Conservation (phyloP, 2,888 invertebrate genomes). For the Pristionchus japonicus region DNA sequence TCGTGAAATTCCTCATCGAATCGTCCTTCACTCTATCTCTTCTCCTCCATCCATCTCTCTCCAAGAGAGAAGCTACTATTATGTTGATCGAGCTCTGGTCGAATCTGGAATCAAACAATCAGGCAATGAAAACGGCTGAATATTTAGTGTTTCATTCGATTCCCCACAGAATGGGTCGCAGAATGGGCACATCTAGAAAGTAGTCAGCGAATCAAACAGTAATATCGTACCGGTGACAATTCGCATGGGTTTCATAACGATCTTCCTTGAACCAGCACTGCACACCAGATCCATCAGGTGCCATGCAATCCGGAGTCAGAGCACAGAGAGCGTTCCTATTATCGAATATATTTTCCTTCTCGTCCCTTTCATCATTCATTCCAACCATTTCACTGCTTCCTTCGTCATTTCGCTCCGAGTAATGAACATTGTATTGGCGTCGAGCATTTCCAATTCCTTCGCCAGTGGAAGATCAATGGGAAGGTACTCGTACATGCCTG, state of each 20-base stretch:
- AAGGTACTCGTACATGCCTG: conserved; percentile 43
- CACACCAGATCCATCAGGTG: neutral
- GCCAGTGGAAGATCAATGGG: neutral
- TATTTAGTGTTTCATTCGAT: no score
- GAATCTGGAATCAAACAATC: neutral
- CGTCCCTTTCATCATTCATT: neutral
- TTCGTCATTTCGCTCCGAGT: neutral
- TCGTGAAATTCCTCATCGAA: conserved; percentile 33
- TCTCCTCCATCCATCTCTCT: conserved; percentile 26
- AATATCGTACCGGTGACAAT: conserved; percentile 43
- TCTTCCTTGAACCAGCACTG: neutral
- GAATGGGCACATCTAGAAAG: no score
- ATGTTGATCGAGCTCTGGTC: conserved; percentile 44
- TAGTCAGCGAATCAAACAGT: no score
- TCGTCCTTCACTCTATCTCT: conserved; percentile 30
- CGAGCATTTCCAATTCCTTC: conserved; percentile 43
- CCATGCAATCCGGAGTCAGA: conserved; percentile 38
- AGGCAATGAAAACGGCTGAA: neutral
- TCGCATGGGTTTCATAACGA: neutral
- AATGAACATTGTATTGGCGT: conserved; percentile 46
- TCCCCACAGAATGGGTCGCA: no score
- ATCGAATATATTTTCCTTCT: neutral
- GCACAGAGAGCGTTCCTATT: conserved; percentile 42
- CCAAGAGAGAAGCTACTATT: neutral
- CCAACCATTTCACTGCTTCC: conserved; percentile 44